Evolutionary conservation across 2,888 invertebrate genomes (phyloP), one percentile per base, ranked within the genome.

Genomic region (Drosophila parthenogenetica): DNA sequence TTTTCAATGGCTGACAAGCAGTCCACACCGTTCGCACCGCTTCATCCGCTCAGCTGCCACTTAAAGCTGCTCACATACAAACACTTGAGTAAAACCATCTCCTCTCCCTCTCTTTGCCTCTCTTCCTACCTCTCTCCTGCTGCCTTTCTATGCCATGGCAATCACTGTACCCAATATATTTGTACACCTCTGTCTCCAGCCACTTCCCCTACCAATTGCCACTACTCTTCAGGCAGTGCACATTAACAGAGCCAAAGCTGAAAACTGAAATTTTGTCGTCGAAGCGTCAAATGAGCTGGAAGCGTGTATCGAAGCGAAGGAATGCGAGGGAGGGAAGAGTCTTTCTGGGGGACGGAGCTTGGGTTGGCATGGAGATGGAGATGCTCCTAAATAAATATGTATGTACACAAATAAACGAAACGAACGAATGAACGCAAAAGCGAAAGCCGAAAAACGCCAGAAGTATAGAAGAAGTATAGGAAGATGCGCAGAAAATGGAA

Each of bases 211-310:
- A 49, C 53, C 42, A 29, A 8, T 39, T 37, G 29, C 10, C 16
- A 48, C 48, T 16, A 5, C 29, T 17, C 49, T 5, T 17, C 53
- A 43, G 48, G 42, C 50, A 66, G 63, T 51, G 66, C 60, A 81
- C 81, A 81, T 83, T 81, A 83, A 79, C 71, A 80, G 69, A 77
- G 67, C 57, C 53, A 67, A 58, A 72, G 75, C 75, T 74, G 76
- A 76, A 76, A 81, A 81, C 81, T 84, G 83, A 84, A 87, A 85
- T 84, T 73, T 85, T 84, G 88, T 85, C 86, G 85, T 82, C 75
- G 82, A 85, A 87, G 88, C 86, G 79, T 86, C 88, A 84, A 85
- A 84, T 83, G 88, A 85, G 85, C 86, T 87, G 86, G 86, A 85
- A 84, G 82, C 62, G 71, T 79, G 64, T 77, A 73, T 77, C 73